Percentiles rank a stretch among this genome's conserved stretches.
Evolutionary conservation across 2,797 vertebrate genomes (phyloP).

Genomic region (Smutsia gigantea): DNA sequence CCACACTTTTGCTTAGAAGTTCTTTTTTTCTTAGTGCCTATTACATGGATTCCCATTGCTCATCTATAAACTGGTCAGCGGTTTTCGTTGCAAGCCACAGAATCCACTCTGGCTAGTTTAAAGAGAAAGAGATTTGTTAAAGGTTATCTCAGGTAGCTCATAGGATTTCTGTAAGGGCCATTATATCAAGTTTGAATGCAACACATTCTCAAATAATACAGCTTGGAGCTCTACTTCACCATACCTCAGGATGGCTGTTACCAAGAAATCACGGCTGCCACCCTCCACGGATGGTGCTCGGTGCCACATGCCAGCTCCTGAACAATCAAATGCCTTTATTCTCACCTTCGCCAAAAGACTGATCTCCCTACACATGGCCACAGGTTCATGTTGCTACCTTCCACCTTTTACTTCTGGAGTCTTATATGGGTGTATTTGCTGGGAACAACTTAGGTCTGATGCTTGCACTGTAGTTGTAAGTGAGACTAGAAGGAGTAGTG

Average conservation of each 20-base stretch:
- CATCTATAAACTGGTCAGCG: not conserved
- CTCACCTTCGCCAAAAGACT: not conserved
- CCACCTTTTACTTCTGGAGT: not conserved
- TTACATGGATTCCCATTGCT: conserved; percentile 1
- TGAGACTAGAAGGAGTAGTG: not conserved
- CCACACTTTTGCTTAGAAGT: not conserved
- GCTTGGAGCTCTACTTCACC: not conserved
- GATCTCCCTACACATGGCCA: not conserved
- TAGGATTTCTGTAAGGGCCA: conserved; percentile 2
- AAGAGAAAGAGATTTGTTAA: conserved; percentile 14
- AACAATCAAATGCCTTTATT: not conserved
- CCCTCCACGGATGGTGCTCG: not conserved
- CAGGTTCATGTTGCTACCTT: not conserved
- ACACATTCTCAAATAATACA: not conserved
- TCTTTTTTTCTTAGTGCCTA: not conserved
- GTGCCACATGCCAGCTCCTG: not conserved
- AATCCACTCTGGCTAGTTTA: not conserved
- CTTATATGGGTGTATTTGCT: not conserved
- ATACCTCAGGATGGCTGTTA: not conserved
- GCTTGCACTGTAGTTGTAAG: not conserved
- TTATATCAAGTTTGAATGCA: not conserved
- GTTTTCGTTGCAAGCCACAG: not conserved
- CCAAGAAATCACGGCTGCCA: not conserved
- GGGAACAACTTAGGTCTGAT: not conserved
- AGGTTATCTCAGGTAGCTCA: not conserved